Conservation (phyloP, 2,113 vertebrate species). For the Hemibates koningsi region DNA sequence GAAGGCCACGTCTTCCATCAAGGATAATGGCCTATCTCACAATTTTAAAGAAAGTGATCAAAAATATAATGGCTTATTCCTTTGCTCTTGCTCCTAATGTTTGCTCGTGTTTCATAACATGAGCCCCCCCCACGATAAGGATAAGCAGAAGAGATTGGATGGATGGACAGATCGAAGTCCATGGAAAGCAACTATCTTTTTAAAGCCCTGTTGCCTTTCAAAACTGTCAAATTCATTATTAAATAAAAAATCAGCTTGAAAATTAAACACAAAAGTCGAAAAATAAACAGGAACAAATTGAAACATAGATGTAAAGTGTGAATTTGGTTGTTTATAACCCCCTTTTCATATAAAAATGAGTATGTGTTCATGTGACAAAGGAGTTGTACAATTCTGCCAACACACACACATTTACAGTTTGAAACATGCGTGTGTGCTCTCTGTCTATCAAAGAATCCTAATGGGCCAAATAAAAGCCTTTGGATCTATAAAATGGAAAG, state of each 20-base stretch:
- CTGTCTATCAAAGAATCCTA: slow-evolving; percentile 28
- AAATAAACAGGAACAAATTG: background rate
- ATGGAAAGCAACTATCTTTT: background rate
- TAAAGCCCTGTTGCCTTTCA: background rate
- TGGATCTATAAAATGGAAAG: slow-evolving; percentile 59
- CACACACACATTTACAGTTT: background rate
- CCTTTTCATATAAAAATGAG: background rate
- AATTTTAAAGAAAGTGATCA: background rate
- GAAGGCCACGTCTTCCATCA: background rate
- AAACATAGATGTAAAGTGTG: background rate
- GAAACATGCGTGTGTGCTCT: background rate
- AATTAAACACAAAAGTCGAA: background rate
- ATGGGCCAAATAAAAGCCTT: slow-evolving; percentile 56
- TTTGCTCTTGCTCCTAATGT: background rate
- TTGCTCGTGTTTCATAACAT: background rate
- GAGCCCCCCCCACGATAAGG: background rate
- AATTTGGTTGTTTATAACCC: background rate
- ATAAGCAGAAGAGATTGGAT: background rate
- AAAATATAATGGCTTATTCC: background rate
- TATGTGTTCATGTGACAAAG: background rate
- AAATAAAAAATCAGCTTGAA: background rate
- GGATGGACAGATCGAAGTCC: background rate
- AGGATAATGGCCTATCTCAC: background rate
- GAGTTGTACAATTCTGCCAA: background rate
- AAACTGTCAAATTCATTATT: background rate